A percentile compares a stretch with the other conserved stretches of the same genome.
These are phyloP conservation scores for Antechinus stuartii DNA, from an alignment of 2,113 vertebrate genomes.

Conservation along the genomic window DNA sequence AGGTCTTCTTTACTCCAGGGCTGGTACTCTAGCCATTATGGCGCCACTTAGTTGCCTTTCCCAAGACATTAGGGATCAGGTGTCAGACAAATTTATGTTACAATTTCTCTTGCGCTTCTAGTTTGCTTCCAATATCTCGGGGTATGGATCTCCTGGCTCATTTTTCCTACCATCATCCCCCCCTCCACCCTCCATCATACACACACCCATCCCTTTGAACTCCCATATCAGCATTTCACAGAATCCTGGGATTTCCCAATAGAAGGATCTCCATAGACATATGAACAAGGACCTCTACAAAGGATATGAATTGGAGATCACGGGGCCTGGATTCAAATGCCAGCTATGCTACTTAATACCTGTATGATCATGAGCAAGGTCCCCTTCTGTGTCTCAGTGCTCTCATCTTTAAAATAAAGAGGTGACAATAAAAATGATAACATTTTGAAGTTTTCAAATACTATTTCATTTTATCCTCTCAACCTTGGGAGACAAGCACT, in stretches of 20 bases:
- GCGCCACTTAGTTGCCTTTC: no score
- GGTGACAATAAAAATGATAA: background rate
- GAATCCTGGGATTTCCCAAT: no score
- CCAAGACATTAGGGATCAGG: background rate
- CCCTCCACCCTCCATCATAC: no score
- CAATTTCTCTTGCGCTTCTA: background rate
- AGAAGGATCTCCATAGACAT: no score
- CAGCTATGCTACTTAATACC: background rate
- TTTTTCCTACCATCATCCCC: background rate
- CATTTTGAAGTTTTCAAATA: background rate
- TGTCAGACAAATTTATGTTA: background rate
- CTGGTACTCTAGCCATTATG: no score
- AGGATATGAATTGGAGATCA: fast-evolving
- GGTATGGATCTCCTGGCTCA: background rate
- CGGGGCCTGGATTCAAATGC: fast-evolving
- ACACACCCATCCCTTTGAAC: background rate
- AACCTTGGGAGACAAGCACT: background rate
- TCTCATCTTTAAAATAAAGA: background rate
- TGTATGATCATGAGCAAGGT: no score
- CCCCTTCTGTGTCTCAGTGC: background rate
- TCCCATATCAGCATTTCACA: background rate
- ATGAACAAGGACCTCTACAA: background rate
- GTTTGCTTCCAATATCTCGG: background rate
- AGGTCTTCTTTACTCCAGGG: no score
- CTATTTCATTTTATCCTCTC: background rate